These are phyloP conservation scores for Diarsia dahlii DNA, from an alignment of 2,888 invertebrate species.

Conservation along the genomic window DNA sequence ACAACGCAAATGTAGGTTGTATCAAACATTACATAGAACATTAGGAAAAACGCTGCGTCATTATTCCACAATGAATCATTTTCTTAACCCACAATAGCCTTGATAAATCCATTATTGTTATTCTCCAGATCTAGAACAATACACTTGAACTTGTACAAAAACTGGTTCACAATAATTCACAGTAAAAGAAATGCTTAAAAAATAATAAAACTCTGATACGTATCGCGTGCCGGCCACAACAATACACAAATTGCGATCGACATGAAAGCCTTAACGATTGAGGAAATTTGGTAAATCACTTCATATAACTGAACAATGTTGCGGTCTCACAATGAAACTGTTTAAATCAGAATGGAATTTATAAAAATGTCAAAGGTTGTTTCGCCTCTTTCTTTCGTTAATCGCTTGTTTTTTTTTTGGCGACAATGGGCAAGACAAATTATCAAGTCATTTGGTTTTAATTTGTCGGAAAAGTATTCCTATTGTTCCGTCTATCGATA, in stretches of 20 bases:
- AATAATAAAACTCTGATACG: conserved; percentile 62
- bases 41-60: conserved; percentile 29
- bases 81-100: conserved; percentile 32
- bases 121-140: conserved; percentile 9
- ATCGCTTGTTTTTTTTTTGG: conserved; percentile 40
- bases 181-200: conserved; percentile 51
- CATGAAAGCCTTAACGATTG: conserved; percentile 78
- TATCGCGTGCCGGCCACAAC: conserved; percentile 74
- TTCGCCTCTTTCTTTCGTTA: conserved; percentile 42
- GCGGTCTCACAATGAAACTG: conserved; percentile 65
- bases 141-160: conserved; percentile 52
- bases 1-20: conserved; percentile 7
- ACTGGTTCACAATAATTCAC: conserved; percentile 40
- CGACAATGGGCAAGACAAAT: conserved; percentile 40
- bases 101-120: conserved; percentile 28
- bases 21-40: conserved; percentile 1
- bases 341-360: conserved; percentile 70
- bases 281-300: conserved; percentile 80
- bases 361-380: conserved; percentile 60
- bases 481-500: conserved; percentile 10
- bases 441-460: conserved; percentile 46
- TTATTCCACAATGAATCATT: conserved; percentile 33
- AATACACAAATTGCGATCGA: conserved; percentile 76
- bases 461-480: conserved; percentile 10
- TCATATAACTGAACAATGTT: conserved; percentile 75